phyloP scores from a whole-genome alignment of 92 coral and sea anemone species.

The Parazoanthus swiftii region DNA sequence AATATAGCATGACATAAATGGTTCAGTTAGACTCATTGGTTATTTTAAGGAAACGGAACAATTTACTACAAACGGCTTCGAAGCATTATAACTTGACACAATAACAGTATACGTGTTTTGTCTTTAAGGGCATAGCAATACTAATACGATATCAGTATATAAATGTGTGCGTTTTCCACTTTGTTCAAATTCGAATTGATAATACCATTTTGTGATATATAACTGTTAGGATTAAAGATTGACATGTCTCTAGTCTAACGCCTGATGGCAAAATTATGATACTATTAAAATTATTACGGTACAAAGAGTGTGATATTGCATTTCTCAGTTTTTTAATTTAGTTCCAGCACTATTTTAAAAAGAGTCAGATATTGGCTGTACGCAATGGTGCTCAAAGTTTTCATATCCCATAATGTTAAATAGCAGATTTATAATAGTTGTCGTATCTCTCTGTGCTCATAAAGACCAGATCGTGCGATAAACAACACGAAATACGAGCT shows the following conservation, averaged over 20 bases:
- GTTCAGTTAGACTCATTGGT: not conserved
- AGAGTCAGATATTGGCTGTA: not conserved
- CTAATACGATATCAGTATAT: not conserved
- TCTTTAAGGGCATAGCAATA: not conserved
- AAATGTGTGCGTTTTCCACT: not conserved
- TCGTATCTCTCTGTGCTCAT: conserved; percentile 7
- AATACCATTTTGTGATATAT: not conserved
- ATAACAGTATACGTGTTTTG: not conserved
- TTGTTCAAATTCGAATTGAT: not conserved
- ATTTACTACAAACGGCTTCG: no score
- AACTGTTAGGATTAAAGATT: not conserved
- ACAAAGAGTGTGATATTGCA: not conserved
- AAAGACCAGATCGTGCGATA: conserved; percentile 1
- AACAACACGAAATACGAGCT: conserved; percentile 6
- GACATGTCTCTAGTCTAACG: no score
- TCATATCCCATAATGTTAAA: not conserved
- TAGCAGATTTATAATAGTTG: not conserved
- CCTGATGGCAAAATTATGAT: not conserved
- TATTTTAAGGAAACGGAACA: not conserved
- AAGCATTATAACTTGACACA: not conserved
- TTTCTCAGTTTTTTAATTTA: not conserved
- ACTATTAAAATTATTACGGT: no score
- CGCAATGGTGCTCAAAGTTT: not conserved
- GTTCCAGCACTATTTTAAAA: not conserved
- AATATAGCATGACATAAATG: no score